Evolutionary conservation across 2,113 vertebrate species (phyloP).

Genomic region (Scalopus aquaticus): DNA sequence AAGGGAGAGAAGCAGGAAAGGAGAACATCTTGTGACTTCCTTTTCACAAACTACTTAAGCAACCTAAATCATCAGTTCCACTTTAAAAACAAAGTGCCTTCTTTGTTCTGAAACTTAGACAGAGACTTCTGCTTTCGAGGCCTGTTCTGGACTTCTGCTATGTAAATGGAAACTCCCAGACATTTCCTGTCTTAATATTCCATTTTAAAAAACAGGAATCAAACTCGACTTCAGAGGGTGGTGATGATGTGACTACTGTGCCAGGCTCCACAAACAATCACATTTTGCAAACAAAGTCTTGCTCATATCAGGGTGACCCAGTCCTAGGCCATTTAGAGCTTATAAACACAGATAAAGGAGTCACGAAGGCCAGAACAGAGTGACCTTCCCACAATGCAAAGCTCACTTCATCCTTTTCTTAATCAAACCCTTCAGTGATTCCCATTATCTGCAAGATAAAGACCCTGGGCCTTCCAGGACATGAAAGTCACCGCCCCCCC

Average conservation of each 20-base stretch:
- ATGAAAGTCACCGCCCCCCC: neutral
- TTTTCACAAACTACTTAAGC: neutral
- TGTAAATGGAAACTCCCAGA: neutral
- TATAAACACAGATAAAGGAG: neutral
- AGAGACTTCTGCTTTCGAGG: slow-evolving; percentile 57
- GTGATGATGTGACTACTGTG: neutral
- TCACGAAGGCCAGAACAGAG: neutral
- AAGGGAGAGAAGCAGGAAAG: neutral
- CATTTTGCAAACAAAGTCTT: neutral
- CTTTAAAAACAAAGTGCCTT: neutral
- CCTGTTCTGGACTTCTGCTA: neutral
- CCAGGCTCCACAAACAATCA: neutral
- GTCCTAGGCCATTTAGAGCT: neutral
- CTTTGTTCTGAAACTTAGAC: neutral
- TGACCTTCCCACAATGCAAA: neutral
- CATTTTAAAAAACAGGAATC: slow-evolving; percentile 5
- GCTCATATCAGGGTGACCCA: neutral
- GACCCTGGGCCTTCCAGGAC: neutral
- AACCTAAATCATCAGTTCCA: neutral
- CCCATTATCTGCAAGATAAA: neutral
- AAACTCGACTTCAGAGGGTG: neutral
- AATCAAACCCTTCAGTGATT: neutral
- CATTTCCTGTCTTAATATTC: neutral
- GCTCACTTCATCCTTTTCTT: neutral
- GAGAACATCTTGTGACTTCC: slow-evolving; percentile 1